phyloP scores from a whole-genome alignment of 1,140 invertebrate species.

The Ostrea denselamellosa region DNA sequence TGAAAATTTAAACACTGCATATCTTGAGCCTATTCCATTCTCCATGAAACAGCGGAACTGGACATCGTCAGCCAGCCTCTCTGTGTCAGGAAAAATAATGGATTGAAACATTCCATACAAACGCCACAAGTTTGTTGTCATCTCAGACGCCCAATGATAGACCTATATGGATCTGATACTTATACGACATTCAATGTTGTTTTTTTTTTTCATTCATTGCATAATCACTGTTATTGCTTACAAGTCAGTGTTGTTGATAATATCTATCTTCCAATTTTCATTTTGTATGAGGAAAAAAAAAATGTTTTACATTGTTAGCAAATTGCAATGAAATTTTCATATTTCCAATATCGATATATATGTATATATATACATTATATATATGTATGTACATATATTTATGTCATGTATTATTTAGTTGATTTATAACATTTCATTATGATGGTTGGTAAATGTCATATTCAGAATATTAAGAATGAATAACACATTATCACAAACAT shows the following conservation, averaged over 20 bases:
- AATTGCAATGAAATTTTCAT: too few species aligned
- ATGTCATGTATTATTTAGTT: neutral
- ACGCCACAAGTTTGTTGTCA: constrained; percentile 3
- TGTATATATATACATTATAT: neutral
- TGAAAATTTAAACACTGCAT: neutral
- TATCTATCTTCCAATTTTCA: constrained; percentile 15
- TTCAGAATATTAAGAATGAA: too few species aligned
- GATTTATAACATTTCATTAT: neutral
- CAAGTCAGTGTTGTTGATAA: constrained; percentile 20
- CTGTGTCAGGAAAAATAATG: neutral
- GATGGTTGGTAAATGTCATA: too few species aligned
- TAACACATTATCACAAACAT: too few species aligned
- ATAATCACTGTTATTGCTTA: constrained; percentile 27
- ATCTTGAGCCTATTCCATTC: constrained; percentile 30
- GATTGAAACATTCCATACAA: constrained; percentile 36
- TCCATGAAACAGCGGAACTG: neutral
- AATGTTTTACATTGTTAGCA: neutral
- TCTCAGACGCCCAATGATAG: neutral
- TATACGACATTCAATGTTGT: neutral
- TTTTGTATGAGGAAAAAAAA: neutral
- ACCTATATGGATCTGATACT: constrained; percentile 10
- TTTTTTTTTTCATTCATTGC: constrained; percentile 11
- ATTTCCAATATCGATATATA: too few species aligned
- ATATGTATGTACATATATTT: neutral
- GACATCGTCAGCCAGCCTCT: neutral